phyloP scores from a whole-genome alignment of 2,113 vertebrate genomes.

The Sisor rabdophorus region DNA sequence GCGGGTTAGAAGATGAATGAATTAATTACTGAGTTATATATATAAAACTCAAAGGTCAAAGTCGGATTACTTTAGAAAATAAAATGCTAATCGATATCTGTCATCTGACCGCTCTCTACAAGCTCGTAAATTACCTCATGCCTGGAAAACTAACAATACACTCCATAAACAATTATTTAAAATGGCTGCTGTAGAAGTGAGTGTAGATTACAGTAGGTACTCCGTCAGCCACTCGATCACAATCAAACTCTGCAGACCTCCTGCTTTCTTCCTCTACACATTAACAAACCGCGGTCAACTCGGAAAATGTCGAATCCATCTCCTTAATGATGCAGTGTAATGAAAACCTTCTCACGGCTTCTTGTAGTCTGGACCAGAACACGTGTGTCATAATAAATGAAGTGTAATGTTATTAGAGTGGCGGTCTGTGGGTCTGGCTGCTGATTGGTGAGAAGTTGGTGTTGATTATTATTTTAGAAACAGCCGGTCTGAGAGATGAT shows the following conservation, averaged over 20 bases:
- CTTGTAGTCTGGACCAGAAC: background rate
- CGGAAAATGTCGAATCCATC: background rate
- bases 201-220: background rate
- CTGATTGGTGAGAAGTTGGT: background rate
- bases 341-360: background rate
- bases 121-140: background rate
- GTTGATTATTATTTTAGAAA: background rate
- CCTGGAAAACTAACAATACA: background rate
- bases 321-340: background rate
- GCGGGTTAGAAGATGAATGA: too few relatives aligned
- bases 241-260: background rate
- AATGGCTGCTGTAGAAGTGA: background rate
- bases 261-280: background rate
- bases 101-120: background rate
- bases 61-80: slow-evolving; percentile 45
- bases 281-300: background rate
- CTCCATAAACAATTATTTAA: background rate
- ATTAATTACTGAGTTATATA: slow-evolving; percentile 41
- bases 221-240: background rate
- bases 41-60: slow-evolving; percentile 65
- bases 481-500: too few relatives aligned
- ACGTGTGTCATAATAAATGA: background rate
- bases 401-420: background rate
- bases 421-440: background rate
- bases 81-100: slow-evolving; percentile 2